Percentiles rank a stretch among this genome's conserved stretches.
Conservation (phyloP, 2,113 vertebrate species). For the Carassius carassius region DNA sequence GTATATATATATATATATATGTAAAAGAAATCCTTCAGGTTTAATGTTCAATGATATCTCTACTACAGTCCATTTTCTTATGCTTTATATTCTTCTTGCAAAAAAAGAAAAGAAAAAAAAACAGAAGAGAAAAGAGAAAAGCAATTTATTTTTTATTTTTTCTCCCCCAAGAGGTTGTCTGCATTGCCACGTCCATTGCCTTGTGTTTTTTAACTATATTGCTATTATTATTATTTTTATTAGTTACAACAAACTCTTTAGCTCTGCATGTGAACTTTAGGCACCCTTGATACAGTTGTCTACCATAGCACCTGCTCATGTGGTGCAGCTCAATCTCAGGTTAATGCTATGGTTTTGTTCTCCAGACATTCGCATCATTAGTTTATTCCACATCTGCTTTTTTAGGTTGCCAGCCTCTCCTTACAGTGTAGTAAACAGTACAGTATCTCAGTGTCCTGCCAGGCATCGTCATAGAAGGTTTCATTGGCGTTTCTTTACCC, state of each 20-base stretch:
- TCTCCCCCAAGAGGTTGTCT: slow-evolving; percentile 76
- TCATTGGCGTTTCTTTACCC: slow-evolving; percentile 47
- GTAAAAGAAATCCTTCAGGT: slow-evolving; percentile 87
- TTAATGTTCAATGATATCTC: slow-evolving; percentile 80
- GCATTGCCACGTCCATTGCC: slow-evolving; percentile 85
- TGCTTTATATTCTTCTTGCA: slow-evolving; percentile 83
- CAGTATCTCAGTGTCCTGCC: slow-evolving; percentile 48
- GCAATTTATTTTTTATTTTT: slow-evolving; percentile 50
- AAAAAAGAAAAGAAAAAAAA: slow-evolving; percentile 50
- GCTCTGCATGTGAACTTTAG: slow-evolving; percentile 69
- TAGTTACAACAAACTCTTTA: slow-evolving; percentile 73
- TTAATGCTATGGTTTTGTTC: slow-evolving; percentile 80
- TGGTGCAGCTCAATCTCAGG: slow-evolving; percentile 87
- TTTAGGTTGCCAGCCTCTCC: slow-evolving; percentile 39
- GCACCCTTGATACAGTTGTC: slow-evolving; percentile 70
- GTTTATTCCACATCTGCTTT: slow-evolving; percentile 46
- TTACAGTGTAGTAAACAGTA: slow-evolving; percentile 44
- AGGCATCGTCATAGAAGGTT: slow-evolving; percentile 51
- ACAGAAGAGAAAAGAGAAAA: slow-evolving; percentile 47
- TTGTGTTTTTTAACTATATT: slow-evolving; percentile 79
- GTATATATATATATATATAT: not conserved
- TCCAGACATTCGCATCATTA: slow-evolving; percentile 65
- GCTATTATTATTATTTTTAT: slow-evolving; percentile 67
- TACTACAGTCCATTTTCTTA: slow-evolving; percentile 83
- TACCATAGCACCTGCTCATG: slow-evolving; percentile 68